Conservation (phyloP, 1,140 invertebrate species). For the Papilio aristodemus region DNA sequence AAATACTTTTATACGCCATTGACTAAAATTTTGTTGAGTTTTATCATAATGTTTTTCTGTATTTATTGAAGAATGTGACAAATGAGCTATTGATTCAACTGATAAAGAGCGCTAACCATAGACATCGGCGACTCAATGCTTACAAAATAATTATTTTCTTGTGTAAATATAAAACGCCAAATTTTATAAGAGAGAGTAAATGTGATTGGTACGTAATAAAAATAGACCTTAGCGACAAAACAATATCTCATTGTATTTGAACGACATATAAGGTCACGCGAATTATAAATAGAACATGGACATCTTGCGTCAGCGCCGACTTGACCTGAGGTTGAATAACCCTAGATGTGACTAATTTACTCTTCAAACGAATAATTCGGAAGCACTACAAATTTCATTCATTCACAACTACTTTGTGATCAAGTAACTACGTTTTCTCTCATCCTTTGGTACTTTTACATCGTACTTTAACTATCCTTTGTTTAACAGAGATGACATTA, state of each 20-base stretch:
- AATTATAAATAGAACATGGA: conserved; percentile 52
- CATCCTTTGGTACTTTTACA: too few species aligned
- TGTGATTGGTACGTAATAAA: not conserved
- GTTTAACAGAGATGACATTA: too few species aligned
- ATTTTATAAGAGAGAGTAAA: not conserved
- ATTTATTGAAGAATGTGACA: too few species aligned
- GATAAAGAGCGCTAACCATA: too few species aligned
- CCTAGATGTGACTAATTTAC: conserved; percentile 42
- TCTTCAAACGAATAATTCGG: conserved; percentile 21
- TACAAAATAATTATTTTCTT: too few species aligned
- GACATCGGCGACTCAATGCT: too few species aligned
- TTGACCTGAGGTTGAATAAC: conserved; percentile 57
- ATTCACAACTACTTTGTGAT: not conserved
- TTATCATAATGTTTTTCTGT: too few species aligned
- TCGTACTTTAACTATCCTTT: too few species aligned
- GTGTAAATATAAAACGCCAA: too few species aligned
- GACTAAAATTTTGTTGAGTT: not conserved
- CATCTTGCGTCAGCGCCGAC: conserved; percentile 50
- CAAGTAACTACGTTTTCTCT: not conserved
- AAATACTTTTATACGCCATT: not conserved
- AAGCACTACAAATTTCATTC: conserved; percentile 13
- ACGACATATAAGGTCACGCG: conserved; percentile 38
- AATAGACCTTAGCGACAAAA: conserved; percentile 1
- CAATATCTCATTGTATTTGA: not conserved
- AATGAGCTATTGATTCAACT: too few species aligned